These are phyloP conservation scores for Callyntrura sp. DNA, from an alignment of 2,888 invertebrate species.

Conservation along the genomic window DNA sequence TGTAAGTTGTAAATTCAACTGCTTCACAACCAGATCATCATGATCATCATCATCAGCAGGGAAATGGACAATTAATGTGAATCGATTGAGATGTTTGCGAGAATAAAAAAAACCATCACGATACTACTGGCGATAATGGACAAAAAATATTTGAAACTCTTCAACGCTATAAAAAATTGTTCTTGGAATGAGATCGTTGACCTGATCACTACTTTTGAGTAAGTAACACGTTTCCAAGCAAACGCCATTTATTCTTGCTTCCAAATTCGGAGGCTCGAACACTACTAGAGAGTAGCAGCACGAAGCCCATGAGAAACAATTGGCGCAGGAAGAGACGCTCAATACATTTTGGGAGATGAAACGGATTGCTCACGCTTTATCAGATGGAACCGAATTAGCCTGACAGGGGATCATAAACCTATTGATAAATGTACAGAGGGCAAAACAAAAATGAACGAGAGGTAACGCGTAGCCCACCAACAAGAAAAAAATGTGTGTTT, in stretches of 20 bases:
- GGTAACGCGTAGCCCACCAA: neutral
- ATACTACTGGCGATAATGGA: constrained; percentile 19
- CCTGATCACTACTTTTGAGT: neutral
- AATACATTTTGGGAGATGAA: neutral
- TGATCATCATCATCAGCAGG: too few species aligned
- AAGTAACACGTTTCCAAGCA: too few species aligned
- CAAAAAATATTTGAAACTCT: constrained; percentile 10
- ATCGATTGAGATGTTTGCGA: neutral
- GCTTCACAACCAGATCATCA: neutral
- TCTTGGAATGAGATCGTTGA: constrained; percentile 51
- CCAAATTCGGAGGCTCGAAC: neutral
- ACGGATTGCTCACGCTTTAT: neutral
- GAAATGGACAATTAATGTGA: constrained; percentile 33
- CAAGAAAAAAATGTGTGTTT: constrained; percentile 19
- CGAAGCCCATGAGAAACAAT: constrained; percentile 12
- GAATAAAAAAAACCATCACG: neutral
- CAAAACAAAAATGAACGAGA: neutral
- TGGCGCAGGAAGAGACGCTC: neutral
- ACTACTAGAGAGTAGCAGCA: neutral
- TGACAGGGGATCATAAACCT: too few species aligned
- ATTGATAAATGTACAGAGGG: too few species aligned
- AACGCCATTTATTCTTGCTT: neutral
- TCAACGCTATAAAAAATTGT: neutral
- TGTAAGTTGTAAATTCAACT: neutral
- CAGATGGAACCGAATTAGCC: neutral